Base-by-base conservation (phyloP, 2,888 invertebrate species). In the Sarcophaga caerulescens region DNA sequence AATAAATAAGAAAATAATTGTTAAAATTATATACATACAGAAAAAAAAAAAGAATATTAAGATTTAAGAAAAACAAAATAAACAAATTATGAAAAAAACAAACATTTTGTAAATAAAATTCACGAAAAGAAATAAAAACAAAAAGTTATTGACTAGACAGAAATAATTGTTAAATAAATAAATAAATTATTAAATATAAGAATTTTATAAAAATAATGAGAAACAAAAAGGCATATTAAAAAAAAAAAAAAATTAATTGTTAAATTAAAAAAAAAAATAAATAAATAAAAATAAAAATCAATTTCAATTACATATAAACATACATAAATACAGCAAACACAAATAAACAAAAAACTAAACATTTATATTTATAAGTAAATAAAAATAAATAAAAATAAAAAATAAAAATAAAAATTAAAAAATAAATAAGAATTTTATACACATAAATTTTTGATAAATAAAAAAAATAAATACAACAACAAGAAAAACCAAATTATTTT, bases 371-470 rank as follows among this genome's bases (percentile, higher is more conserved):
- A 47, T 60, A 68, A 35, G 2, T 8, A 35, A 35, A 35, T 47
- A 69, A 21, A 83, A 60, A 52, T 52, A 52, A 14, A 52, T 52
- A 4, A 52, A 70, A 59, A 60, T 23, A 17, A 65, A 66, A 65
- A 23, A n/a, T n/a, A 47, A 65, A 62, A 59, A 17, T 59, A 62
- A 52, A 76, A 70, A 80, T 66, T 25, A 6, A 35, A 71, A 85
- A 75, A 62, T n/a, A 73, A 62, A 59, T 83, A 63, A 80, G 47
- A 60, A 76, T 81, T 88, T 85, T 88, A 79, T 86, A 87, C 79
- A 87, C 79, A 84, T 68, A 86, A 82, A 80, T 60, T 85, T 85
- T 85, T 85, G 52, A 84, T 81, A 86, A 86, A 73, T 45, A 84
- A 57, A 21, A 52, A 17, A 74, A 44, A 57, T 45, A 62, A 77